These are phyloP conservation scores for Coregonus ussuriensis DNA, from an alignment of 2,797 vertebrate genomes.

Conservation along the genomic window DNA sequence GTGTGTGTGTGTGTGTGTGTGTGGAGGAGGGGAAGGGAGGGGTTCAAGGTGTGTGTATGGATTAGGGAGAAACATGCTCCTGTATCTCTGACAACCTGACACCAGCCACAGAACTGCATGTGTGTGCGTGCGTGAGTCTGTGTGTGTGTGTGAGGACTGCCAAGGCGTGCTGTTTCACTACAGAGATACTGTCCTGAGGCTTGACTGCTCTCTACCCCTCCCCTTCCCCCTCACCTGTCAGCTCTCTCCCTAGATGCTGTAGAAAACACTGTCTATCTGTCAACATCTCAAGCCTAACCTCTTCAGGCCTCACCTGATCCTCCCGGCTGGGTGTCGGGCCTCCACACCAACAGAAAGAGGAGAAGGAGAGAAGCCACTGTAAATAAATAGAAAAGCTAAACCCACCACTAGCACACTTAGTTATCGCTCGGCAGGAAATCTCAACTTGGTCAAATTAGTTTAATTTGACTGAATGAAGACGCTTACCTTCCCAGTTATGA, in stretches of 20 bases:
- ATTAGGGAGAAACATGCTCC: constrained; percentile 2
- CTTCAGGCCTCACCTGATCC: not conserved
- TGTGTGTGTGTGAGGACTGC: not conserved
- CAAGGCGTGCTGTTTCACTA: not conserved
- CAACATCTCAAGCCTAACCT: not conserved
- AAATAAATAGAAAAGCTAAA: too few relatives aligned
- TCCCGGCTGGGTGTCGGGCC: not conserved
- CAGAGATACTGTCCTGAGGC: not conserved
- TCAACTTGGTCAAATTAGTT: too few relatives aligned
- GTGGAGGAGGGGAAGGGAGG: not conserved
- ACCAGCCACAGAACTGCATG: not conserved
- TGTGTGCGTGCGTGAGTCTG: too few relatives aligned
- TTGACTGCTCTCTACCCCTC: not conserved
- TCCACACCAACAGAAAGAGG: too few relatives aligned
- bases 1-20: not conserved
- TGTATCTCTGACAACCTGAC: not conserved
- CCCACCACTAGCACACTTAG: too few relatives aligned
- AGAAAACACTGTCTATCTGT: not conserved
- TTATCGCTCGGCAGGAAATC: too few relatives aligned
- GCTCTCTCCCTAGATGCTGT: not conserved
- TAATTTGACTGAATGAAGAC: too few relatives aligned
- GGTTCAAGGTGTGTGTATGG: constrained; percentile 21
- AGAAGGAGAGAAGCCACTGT: too few relatives aligned
- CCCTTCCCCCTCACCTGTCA: not conserved
- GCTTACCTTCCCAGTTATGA: too few relatives aligned